phyloP scores from a whole-genome alignment of 2,113 vertebrate species.

The Lucifuga dentata region DNA sequence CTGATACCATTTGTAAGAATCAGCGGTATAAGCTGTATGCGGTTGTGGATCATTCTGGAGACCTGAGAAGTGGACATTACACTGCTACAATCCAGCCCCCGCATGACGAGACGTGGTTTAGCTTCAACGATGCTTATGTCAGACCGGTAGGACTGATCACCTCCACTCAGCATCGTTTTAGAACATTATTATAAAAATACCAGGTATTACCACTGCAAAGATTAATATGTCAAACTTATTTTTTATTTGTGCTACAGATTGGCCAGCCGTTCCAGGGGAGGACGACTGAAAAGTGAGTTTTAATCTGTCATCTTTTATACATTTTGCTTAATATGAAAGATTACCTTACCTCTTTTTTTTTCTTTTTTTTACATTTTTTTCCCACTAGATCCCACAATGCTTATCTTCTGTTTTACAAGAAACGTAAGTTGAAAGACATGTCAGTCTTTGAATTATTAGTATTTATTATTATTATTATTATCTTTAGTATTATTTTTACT shows the following conservation, averaged over 20 bases:
- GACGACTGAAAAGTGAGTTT: slow-evolving; percentile 11
- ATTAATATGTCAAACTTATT: no score
- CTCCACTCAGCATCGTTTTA: not conserved
- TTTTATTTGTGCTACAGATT: not conserved
- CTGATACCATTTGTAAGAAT: slow-evolving; percentile 30
- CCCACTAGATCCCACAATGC: slow-evolving; percentile 37
- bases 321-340: not conserved
- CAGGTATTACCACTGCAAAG: no score
- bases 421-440: slow-evolving; percentile 21
- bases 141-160: slow-evolving; percentile 52
- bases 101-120: slow-evolving; percentile 57
- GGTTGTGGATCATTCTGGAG: slow-evolving; percentile 68
- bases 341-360: not conserved
- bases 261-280: not conserved
- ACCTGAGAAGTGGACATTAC: slow-evolving; percentile 69
- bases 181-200: no score
- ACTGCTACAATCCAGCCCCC: slow-evolving; percentile 56
- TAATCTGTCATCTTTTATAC: not conserved
- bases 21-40: slow-evolving; percentile 75
- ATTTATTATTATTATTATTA: no score
- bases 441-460: no score
- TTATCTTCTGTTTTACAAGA: slow-evolving; percentile 72
- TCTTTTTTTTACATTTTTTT: slow-evolving; percentile 1
- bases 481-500: no score
- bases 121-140: slow-evolving; percentile 52